phyloP scores from a whole-genome alignment of 2,113 vertebrate species.

The Oncorhynchus tshawytscha region DNA sequence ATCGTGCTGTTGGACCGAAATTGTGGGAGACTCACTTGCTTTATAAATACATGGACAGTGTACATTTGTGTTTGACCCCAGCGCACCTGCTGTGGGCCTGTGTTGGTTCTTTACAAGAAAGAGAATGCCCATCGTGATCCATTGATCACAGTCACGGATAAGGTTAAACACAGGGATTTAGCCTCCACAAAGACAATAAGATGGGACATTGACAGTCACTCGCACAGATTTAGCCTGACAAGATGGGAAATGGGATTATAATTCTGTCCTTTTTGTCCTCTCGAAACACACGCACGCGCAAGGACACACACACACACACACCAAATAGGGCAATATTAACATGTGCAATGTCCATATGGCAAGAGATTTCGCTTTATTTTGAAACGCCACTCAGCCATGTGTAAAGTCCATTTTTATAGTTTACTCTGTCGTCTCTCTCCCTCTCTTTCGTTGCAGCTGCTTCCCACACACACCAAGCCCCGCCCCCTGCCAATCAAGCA shows the following conservation, averaged over 20 bases:
- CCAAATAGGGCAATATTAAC: too few species aligned
- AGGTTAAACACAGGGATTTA: too few species aligned
- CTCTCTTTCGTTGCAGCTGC: too few species aligned
- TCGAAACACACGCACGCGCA: not conserved
- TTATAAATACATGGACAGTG: not conserved
- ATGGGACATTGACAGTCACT: not conserved
- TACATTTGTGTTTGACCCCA: not conserved
- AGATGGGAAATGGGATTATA: not conserved
- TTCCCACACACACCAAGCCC: too few species aligned
- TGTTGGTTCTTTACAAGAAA: constrained; percentile 49
- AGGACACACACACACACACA: too few species aligned
- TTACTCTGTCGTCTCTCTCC: too few species aligned
- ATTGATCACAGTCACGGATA: too few species aligned
- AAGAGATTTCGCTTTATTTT: too few species aligned
- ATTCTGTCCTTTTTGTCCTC: not conserved
- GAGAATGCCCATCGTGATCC: constrained; percentile 71
- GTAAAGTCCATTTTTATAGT: too few species aligned
- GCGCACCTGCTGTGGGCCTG: not conserved
- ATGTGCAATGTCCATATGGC: too few species aligned
- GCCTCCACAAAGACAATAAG: constrained; percentile 28
- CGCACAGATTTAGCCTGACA: not conserved
- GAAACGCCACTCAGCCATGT: too few species aligned
- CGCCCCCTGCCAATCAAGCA: too few species aligned
- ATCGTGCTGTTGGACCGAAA: not conserved
- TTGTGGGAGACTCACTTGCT: not conserved